Evolutionary conservation across 2,113 vertebrate genomes (phyloP).

Genomic region (Saimiri boliviensis): DNA sequence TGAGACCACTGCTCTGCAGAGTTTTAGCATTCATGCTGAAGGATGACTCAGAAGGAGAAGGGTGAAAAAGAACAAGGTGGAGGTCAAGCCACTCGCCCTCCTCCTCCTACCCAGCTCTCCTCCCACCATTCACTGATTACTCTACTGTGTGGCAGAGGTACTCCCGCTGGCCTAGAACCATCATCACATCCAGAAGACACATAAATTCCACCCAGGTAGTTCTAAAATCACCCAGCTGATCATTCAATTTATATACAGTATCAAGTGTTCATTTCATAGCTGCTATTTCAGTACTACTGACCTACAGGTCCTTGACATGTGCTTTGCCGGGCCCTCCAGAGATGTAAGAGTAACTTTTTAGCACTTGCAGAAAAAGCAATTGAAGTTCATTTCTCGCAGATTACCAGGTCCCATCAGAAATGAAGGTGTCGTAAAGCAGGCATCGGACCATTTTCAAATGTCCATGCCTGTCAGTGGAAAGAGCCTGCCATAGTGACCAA

Average conservation of each 20-base stretch:
- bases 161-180: conserved; percentile 53
- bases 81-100: conserved; percentile 16
- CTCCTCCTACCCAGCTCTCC: neutral
- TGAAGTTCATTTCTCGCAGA: conserved; percentile 64
- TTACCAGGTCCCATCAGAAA: conserved; percentile 57
- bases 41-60: conserved; percentile 45
- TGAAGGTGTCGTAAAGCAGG: conserved; percentile 41
- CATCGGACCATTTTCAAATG: neutral
- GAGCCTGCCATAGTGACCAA: neutral
- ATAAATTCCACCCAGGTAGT: conserved; percentile 63
- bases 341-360: conserved; percentile 63
- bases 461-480: neutral
- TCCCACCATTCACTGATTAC: conserved; percentile 28
- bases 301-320: conserved; percentile 19
- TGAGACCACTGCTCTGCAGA: neutral
- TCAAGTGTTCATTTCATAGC: conserved; percentile 70
- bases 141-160: neutral
- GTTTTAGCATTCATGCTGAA: neutral
- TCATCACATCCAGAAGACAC: conserved; percentile 54
- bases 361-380: conserved; percentile 62
- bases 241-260: conserved; percentile 73
- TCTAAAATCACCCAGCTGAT: conserved; percentile 75
- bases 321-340: conserved; percentile 12
- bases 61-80: conserved; percentile 32
- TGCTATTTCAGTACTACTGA: conserved; percentile 60